A percentile compares a stretch with the other conserved stretches of the same genome.
These are phyloP conservation scores for Lepilemur ruficaudatus DNA, from an alignment of 2,797 vertebrate species.

Conservation along the genomic window DNA sequence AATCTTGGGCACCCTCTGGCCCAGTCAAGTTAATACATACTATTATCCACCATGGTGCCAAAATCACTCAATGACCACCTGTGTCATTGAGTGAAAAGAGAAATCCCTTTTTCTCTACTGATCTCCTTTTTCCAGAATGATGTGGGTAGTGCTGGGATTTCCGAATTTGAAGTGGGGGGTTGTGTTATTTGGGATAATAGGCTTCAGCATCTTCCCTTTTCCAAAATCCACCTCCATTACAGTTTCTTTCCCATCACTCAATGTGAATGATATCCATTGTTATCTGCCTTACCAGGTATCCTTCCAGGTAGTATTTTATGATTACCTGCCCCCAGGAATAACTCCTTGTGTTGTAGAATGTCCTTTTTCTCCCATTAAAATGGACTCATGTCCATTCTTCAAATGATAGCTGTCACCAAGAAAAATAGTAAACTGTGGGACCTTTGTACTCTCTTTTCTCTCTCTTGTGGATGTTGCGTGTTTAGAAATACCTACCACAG, in stretches of 20 bases:
- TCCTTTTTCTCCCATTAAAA: not conserved
- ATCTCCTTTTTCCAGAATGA: not conserved
- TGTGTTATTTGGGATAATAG: not conserved
- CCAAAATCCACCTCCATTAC: not conserved
- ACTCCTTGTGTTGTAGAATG: not conserved
- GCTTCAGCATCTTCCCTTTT: not conserved
- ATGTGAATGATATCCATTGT: not conserved
- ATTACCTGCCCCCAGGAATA: not conserved
- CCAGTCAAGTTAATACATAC: not conserved
- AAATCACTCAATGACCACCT: not conserved
- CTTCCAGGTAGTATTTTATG: not conserved
- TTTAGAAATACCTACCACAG: not conserved
- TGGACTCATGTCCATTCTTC: not conserved
- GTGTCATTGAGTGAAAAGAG: not conserved
- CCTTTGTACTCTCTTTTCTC: accelerated
- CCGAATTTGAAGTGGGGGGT: not conserved
- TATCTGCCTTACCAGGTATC: no score
- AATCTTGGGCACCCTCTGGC: not conserved
- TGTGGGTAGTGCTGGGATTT: not conserved
- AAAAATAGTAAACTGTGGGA: not conserved
- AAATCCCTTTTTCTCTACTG: not conserved
- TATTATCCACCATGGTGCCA: not conserved
- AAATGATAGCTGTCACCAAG: not conserved
- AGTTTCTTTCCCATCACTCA: not conserved
- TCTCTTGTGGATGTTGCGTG: not conserved